Conservation (phyloP, 2,888 invertebrate genomes). For the Rhagonycha fulva region DNA sequence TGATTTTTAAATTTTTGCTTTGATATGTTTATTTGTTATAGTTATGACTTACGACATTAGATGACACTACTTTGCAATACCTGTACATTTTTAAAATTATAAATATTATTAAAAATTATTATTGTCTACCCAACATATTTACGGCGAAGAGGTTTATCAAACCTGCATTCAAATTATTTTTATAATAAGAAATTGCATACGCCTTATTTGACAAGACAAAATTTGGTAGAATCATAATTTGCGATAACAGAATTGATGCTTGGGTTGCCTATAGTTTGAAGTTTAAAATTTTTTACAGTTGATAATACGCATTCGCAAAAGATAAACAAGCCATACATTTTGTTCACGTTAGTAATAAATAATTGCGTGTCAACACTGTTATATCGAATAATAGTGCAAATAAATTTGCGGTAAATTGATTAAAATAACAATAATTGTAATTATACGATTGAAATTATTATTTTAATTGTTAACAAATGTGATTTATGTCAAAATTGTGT, state of each 20-base stretch:
- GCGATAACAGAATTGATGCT: not conserved
- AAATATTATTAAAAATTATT: no score
- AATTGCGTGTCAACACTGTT: not conserved
- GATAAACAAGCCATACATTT: not conserved
- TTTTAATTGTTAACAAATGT: not conserved
- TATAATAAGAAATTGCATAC: no score
- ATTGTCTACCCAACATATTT: no score
- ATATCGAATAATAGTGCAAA: not conserved
- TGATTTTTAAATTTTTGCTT: no score
- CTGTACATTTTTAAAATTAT: no score
- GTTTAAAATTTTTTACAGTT: not conserved
- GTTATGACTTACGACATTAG: no score
- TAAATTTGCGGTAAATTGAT: not conserved
- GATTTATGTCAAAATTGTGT: conserved; percentile 5
- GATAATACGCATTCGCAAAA: not conserved
- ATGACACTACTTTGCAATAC: no score
- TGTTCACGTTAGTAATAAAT: not conserved
- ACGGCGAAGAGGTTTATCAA: no score
- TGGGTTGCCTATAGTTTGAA: not conserved
- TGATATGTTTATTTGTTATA: no score
- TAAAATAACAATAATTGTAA: not conserved
- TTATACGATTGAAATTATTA: not conserved
- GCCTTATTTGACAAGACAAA: no score
- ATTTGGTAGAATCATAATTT: not conserved
- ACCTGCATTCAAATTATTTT: no score